These are phyloP conservation scores for Triplophysa dalaica DNA, from an alignment of 2,113 vertebrate species.

Conservation along the genomic window DNA sequence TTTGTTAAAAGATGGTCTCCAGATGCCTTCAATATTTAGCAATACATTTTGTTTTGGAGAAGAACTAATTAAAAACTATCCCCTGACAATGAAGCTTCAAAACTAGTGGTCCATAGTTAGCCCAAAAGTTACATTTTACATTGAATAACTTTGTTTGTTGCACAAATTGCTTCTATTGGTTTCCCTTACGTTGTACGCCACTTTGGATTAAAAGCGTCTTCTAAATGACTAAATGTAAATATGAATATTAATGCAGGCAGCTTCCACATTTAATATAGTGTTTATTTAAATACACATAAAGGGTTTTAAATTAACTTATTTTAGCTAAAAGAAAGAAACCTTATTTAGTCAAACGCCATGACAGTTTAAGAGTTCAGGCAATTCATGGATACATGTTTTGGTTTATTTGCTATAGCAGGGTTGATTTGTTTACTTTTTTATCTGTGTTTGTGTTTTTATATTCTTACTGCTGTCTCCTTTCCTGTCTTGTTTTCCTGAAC, in stretches of 20 bases:
- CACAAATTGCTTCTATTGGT: too few species aligned
- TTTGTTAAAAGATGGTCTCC: neutral
- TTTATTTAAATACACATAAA: too few species aligned
- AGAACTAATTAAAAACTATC: neutral
- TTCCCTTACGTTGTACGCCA: too few species aligned
- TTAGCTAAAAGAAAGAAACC: too few species aligned
- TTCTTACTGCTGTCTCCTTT: slow-evolving; percentile 24
- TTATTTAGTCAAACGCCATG: too few species aligned
- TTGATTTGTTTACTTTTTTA: slow-evolving; percentile 51
- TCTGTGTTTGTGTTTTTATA: slow-evolving; percentile 12
- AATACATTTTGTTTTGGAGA: neutral
- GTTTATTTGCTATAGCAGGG: slow-evolving; percentile 28
- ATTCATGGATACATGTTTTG: neutral
- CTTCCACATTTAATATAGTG: too few species aligned
- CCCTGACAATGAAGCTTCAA: neutral
- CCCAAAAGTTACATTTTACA: neutral
- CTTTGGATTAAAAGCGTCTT: too few species aligned
- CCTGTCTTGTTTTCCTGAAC: slow-evolving; percentile 50
- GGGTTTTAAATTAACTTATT: too few species aligned
- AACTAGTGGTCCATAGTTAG: neutral
- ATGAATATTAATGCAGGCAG: neutral
- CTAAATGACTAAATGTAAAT: too few species aligned
- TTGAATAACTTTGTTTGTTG: neutral
- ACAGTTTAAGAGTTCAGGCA: neutral
- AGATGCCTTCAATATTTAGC: neutral